Percentiles rank a stretch among this genome's conserved stretches.
Evolutionary conservation across 2,888 invertebrate genomes (phyloP).

Genomic region (Chaetoderma sp.): DNA sequence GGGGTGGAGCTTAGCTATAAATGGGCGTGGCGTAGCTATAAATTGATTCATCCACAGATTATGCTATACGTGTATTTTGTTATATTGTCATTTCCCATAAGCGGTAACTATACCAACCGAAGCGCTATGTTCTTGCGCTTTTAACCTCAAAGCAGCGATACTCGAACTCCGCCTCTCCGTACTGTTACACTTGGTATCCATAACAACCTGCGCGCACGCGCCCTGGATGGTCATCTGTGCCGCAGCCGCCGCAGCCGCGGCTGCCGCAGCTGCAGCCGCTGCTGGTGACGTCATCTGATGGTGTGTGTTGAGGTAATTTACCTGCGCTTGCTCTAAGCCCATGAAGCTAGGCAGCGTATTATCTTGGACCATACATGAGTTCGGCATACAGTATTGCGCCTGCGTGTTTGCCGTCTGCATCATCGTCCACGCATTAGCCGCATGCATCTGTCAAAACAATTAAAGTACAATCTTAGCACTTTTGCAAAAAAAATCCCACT

Average conservation of each 20-base stretch:
- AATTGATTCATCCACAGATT: too few relatives aligned
- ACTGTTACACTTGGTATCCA: slow-evolving; percentile 46
- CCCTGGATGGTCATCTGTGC: too few relatives aligned
- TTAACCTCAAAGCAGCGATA: slow-evolving; percentile 62
- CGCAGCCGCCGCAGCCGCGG: neutral
- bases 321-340: slow-evolving; percentile 53
- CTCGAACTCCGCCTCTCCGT: slow-evolving; percentile 61
- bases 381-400: slow-evolving; percentile 23
- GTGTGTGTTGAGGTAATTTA: slow-evolving; percentile 29
- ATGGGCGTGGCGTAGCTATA: too few relatives aligned
- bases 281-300: slow-evolving; percentile 1
- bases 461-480: too few relatives aligned
- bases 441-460: slow-evolving; percentile 48
- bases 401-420: slow-evolving; percentile 41
- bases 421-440: slow-evolving; percentile 44
- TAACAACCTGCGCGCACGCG: too few relatives aligned
- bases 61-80: too few relatives aligned
- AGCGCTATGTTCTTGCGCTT: slow-evolving; percentile 64
- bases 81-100: slow-evolving; percentile 53
- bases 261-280: neutral
- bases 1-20: too few relatives aligned
- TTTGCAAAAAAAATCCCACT: too few relatives aligned
- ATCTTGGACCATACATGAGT: slow-evolving; percentile 58
- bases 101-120: slow-evolving; percentile 57
- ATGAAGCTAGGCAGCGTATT: slow-evolving; percentile 59